Percentiles rank a stretch among this genome's conserved stretches.
phyloP scores from a whole-genome alignment of 2,113 vertebrate genomes.

The Fulmarus glacialis region DNA sequence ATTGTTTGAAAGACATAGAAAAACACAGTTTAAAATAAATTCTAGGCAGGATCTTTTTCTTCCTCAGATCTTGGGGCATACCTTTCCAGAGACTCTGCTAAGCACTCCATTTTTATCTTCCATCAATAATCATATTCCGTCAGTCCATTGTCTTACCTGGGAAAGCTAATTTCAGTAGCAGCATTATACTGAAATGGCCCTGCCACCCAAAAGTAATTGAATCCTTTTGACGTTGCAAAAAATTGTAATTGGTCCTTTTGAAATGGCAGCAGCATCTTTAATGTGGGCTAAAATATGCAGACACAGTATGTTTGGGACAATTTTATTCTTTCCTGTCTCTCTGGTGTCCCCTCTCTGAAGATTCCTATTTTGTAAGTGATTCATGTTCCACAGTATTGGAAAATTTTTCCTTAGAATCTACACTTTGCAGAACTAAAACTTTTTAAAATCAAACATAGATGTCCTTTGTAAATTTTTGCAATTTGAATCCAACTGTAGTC shows the following conservation, averaged over 20 bases:
- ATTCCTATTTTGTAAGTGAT: not conserved
- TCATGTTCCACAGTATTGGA: not conserved
- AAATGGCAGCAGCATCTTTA: not conserved
- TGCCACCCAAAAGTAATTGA: not conserved
- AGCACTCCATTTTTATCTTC: not conserved
- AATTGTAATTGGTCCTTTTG: not conserved
- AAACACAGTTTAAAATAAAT: not conserved
- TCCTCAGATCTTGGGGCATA: not conserved
- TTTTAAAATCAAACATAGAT: not conserved
- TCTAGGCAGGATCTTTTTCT: not conserved
- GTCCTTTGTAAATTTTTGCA: not conserved
- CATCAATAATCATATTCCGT: not conserved
- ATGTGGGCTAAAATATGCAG: not conserved
- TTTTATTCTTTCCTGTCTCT: not conserved
- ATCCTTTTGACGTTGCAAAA: not conserved
- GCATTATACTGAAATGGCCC: not conserved
- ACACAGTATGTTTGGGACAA: not conserved
- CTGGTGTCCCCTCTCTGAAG: not conserved
- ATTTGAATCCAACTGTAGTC: not conserved
- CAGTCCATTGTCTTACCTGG: not conserved
- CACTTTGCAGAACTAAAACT: not conserved
- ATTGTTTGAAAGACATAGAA: not conserved
- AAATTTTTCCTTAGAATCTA: not conserved
- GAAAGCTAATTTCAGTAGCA: not conserved
- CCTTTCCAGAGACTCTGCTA: not conserved